Evolutionary conservation across 1,140 invertebrate species (phyloP).

Genomic region (Drosophila lowei): DNA sequence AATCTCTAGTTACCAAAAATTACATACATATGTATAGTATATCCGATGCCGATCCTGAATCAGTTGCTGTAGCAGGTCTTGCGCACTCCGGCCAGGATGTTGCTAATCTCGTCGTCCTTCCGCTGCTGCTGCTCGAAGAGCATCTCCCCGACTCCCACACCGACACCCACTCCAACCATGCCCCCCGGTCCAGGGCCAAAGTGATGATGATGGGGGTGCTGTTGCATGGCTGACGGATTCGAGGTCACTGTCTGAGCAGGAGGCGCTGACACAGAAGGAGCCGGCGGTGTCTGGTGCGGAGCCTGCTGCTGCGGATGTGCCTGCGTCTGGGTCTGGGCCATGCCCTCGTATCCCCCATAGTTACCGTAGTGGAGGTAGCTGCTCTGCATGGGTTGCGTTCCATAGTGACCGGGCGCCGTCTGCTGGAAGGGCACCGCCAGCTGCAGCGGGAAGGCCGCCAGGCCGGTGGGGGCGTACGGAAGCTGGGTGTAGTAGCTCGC

Average conservation of each 20-base stretch:
- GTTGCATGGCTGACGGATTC: conserved; percentile 33
- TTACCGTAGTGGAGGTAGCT: conserved; percentile 75
- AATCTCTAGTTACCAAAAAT: conserved; percentile 27
- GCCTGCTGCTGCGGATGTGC: conserved; percentile 22
- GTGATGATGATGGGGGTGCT: conserved; percentile 43
- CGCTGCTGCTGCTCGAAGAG: conserved; percentile 84
- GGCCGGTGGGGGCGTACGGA: conserved; percentile 58
- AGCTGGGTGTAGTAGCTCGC: conserved; percentile 75
- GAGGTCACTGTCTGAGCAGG: conserved; percentile 46
- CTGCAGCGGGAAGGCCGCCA: conserved; percentile 70
- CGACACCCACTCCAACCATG: conserved; percentile 42
- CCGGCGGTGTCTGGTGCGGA: conserved; percentile 29
- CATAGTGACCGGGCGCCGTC: conserved; percentile 38
- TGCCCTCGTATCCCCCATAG: conserved; percentile 58
- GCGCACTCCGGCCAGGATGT: conserved; percentile 91
- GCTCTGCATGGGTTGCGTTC: conserved; percentile 57
- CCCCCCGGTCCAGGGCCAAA: conserved; percentile 53
- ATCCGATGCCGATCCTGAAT: conserved; percentile 36
- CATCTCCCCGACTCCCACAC: conserved; percentile 57
- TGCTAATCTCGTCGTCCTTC: conserved; percentile 93
- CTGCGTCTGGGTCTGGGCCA: conserved; percentile 23
- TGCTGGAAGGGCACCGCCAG: conserved; percentile 76
- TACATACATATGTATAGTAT: conserved; percentile 15
- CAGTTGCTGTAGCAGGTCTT: conserved; percentile 94
- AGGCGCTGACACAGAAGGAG: conserved; percentile 14